These are phyloP conservation scores for Acestrorhynchus altus DNA, from an alignment of 2,797 vertebrate genomes.

Conservation along the genomic window DNA sequence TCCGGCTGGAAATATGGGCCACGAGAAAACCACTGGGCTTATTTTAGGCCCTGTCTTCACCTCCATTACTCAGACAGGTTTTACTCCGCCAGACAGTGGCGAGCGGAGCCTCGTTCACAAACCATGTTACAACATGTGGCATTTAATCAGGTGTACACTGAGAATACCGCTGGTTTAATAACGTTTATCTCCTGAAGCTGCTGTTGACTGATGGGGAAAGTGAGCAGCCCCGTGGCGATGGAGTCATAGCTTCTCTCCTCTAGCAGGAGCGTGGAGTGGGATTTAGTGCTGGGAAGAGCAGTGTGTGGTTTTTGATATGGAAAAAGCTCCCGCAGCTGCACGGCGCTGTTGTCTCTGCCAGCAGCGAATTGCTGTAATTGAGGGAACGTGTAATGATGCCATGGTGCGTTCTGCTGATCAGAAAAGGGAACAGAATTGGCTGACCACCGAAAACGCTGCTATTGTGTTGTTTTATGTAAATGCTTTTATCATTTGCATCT, in stretches of 20 bases:
- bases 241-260: not conserved
- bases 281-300: not conserved
- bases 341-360: conserved; percentile 41
- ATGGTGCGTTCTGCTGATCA: conserved; percentile 25
- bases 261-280: not conserved
- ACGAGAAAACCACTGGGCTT: not conserved
- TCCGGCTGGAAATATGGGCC: too few species aligned
- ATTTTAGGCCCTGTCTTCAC: not conserved
- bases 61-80: not conserved
- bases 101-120: not conserved
- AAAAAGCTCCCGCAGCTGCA: conserved; percentile 40
- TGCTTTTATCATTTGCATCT: conserved; percentile 16
- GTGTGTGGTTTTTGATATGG: not conserved
- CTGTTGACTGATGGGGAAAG: not conserved
- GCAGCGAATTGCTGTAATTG: conserved; percentile 54
- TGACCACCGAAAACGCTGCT: conserved; percentile 13
- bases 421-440: conserved; percentile 24
- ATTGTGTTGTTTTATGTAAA: conserved; percentile 14
- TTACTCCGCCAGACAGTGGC: not conserved
- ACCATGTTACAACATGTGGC: not conserved
- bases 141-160: not conserved
- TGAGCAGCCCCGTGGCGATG: not conserved
- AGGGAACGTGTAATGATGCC: conserved; percentile 45
- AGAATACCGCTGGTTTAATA: not conserved
- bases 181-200: not conserved